Evolutionary conservation across 2,113 vertebrate species (phyloP).

Genomic region (Athene noctua): DNA sequence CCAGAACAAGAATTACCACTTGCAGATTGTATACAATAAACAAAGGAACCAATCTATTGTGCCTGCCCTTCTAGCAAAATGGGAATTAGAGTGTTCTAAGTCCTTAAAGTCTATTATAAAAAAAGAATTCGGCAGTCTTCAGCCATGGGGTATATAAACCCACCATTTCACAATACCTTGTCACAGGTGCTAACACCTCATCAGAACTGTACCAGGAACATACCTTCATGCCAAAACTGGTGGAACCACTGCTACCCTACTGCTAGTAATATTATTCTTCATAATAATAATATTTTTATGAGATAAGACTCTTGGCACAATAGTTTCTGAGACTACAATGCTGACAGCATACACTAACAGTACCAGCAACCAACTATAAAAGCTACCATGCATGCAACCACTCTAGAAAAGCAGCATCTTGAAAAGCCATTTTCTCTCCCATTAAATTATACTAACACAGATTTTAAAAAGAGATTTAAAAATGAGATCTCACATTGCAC

Average conservation of each 20-base stretch:
- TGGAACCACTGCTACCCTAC: not conserved
- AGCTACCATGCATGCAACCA: not conserved
- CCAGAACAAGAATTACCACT: not conserved
- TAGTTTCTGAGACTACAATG: not conserved
- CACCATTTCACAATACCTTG: not conserved
- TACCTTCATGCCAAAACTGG: not conserved
- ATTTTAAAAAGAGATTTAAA: not conserved
- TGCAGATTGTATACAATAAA: not conserved
- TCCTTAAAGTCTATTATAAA: not conserved
- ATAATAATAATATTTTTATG: not conserved
- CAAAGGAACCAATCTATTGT: not conserved
- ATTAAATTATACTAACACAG: not conserved
- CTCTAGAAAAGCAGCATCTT: not conserved
- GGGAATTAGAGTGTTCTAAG: not conserved
- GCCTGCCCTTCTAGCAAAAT: not conserved
- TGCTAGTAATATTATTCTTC: not conserved
- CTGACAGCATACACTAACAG: not conserved
- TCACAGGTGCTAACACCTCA: not conserved
- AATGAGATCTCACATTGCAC: not conserved
- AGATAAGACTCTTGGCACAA: not conserved
- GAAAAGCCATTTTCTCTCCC: not conserved
- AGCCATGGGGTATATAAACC: not conserved
- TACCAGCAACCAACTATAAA: not conserved
- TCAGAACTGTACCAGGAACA: not conserved
- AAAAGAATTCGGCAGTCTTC: not conserved